Evolutionary conservation across 2,113 vertebrate genomes (phyloP).

Genomic region (Ctenomys sociabilis): DNA sequence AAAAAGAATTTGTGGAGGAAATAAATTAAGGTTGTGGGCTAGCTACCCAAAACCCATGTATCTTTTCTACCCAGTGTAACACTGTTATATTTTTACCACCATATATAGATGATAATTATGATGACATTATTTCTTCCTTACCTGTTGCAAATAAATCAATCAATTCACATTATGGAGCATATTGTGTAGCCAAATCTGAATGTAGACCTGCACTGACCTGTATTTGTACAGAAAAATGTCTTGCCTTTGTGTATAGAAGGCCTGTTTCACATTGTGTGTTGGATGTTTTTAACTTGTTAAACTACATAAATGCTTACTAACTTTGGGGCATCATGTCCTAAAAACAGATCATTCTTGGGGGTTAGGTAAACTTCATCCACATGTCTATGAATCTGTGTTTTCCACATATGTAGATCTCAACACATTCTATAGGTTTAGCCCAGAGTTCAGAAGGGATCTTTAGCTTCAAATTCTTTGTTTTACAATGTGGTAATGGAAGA

Average conservation of each 20-base stretch:
- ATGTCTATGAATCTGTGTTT: not conserved
- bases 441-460: not conserved
- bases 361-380: not conserved
- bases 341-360: not conserved
- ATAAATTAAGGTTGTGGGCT: not conserved
- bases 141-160: not conserved
- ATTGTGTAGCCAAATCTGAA: not conserved
- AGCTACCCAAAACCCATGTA: not conserved
- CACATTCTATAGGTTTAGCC: not conserved
- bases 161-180: not conserved
- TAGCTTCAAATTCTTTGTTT: not conserved
- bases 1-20: conserved; percentile 7
- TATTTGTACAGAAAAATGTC: not conserved
- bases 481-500: not conserved
- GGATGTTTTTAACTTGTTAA: not conserved
- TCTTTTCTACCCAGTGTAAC: not conserved
- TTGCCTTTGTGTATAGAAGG: not conserved
- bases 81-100: not conserved
- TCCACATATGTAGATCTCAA: not conserved
- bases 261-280: not conserved
- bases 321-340: not conserved
- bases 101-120: not conserved
- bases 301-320: not conserved
- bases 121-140: not conserved
- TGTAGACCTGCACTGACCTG: not conserved